These are phyloP conservation scores for Sciurus niger DNA, from an alignment of 2,113 vertebrate genomes.

Conservation along the genomic window DNA sequence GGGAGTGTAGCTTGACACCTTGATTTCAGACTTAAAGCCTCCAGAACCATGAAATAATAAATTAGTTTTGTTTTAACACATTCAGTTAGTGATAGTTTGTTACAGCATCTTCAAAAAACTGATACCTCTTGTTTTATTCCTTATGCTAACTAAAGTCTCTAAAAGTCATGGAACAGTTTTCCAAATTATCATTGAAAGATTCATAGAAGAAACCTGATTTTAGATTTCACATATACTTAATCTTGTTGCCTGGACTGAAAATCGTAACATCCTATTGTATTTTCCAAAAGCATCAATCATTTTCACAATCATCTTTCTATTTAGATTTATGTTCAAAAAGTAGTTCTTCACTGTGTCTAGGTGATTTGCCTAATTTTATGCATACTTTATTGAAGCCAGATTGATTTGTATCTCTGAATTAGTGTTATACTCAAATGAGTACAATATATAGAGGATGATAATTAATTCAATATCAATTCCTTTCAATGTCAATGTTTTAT, in stretches of 20 bases:
- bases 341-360: neutral
- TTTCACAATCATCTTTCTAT: slow-evolving; percentile 1
- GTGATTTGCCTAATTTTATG: neutral
- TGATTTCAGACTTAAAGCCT: neutral
- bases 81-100: neutral
- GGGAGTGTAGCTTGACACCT: neutral
- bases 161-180: neutral
- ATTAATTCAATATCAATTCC: neutral
- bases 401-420: slow-evolving; percentile 52
- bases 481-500: slow-evolving; percentile 22
- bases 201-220: neutral
- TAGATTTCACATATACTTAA: neutral
- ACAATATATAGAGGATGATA: neutral
- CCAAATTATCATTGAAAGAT: neutral
- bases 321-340: neutral
- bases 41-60: neutral
- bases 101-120: neutral
- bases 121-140: neutral
- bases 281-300: neutral
- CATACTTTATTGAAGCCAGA: slow-evolving; percentile 6
- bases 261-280: neutral
- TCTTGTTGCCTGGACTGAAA: neutral
- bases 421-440: neutral
- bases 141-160: neutral
- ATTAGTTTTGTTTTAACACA: neutral